phyloP scores from a whole-genome alignment of 2,888 invertebrate species.

The Halictus quadricinctus region DNA sequence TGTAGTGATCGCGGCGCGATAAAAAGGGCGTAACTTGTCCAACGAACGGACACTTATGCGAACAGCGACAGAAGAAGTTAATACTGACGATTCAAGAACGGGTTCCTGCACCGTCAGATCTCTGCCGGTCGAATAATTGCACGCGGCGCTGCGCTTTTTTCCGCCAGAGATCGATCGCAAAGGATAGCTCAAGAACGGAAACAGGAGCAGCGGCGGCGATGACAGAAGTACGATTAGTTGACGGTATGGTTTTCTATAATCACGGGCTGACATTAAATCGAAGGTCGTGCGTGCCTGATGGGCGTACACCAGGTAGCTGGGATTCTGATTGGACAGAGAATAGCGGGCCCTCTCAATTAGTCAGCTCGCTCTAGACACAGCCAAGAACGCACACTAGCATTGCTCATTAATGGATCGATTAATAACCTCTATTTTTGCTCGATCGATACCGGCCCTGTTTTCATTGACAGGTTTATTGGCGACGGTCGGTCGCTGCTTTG shows the following conservation, averaged over 20 bases:
- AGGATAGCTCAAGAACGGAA: constrained; percentile 3
- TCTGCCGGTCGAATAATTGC: not conserved
- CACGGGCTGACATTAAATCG: constrained; percentile 44
- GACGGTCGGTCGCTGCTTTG: not conserved
- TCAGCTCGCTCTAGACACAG: not conserved
- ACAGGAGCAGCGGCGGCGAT: constrained; percentile 24
- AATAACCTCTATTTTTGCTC: not conserved
- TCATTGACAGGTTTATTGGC: not conserved
- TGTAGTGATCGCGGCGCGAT: too few relatives aligned
- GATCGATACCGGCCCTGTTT: not conserved
- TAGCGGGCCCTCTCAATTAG: constrained; percentile 57
- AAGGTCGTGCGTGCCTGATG: constrained; percentile 51
- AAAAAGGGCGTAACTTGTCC: too few relatives aligned
- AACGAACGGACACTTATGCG: too few relatives aligned
- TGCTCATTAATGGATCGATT: not conserved
- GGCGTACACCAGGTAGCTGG: constrained; percentile 39
- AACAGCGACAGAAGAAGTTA: not conserved
- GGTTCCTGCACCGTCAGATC: not conserved
- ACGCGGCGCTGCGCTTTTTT: not conserved
- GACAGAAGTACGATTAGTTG: constrained; percentile 11
- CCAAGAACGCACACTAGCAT: not conserved
- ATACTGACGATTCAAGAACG: not conserved
- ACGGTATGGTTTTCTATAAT: constrained; percentile 47
- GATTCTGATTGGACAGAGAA: constrained; percentile 57
- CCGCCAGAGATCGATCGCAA: not conserved